Base-by-base conservation (phyloP, 2,113 vertebrate genomes). In the Neoarius graeffei region DNA sequence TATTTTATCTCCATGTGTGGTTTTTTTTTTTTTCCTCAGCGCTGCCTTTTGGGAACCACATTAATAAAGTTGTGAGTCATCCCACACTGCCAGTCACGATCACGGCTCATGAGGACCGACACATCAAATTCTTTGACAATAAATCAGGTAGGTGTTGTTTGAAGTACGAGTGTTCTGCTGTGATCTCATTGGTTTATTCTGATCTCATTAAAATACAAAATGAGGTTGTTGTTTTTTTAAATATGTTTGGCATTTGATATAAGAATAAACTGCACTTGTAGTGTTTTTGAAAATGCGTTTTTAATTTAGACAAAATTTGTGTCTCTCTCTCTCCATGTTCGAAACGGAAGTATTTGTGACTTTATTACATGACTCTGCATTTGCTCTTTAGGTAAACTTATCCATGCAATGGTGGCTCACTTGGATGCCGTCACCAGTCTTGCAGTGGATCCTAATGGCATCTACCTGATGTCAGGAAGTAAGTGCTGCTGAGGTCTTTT, bases 401-500 rank as follows among this genome's bases (percentile, higher is more conserved):
- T 99, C 93, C 98, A 99, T 93, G 96, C 97, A 89, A 99, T 99
- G 98, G 98, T 99, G 93, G 98, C 98, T 94, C 98, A 99, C 91
- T 96, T 99, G 95, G 98, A 99, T 91, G 98, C 98, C 67, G 98
- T 99, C 87, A 99, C 98, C 93, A 98, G 98, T 93, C 95, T 99
- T 94, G 98, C 98, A 85, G 98, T 99, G 90, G 98, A 99, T 95
- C 98, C 98, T 77, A 99, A 99, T 93, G 98, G 98, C 93, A 99
- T 99, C 93, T 99, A 99, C 95, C 95, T 99, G 95, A 99, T 99
- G 97, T 99, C 98, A 87, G 98, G 98, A 96, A 99, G 98, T 99
- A 96, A 97, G 98, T 95, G 1, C 9, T 52, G 9, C 25, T 90
- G 27, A 71, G 80, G 79, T 23, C 20, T 81, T 81, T 82, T 30